These are phyloP conservation scores for Tigriopus japonicus DNA, from an alignment of 1,140 invertebrate genomes.

Conservation along the genomic window DNA sequence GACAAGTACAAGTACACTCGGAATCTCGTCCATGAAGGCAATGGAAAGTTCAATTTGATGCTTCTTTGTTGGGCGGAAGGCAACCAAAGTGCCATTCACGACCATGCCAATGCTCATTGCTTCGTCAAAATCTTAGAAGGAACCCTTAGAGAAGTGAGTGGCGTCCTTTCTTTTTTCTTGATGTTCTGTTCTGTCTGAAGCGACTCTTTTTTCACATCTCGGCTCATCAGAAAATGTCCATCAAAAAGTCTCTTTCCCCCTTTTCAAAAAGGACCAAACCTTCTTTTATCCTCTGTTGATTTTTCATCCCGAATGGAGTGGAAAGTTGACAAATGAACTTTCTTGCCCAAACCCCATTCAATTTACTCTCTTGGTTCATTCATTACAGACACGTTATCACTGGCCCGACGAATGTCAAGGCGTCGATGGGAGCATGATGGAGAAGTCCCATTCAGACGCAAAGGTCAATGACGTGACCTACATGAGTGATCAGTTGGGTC, in stretches of 20 bases:
- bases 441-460: not conserved
- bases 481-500: slow-evolving; percentile 13
- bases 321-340: too few relatives aligned
- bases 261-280: too few relatives aligned
- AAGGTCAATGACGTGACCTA: not conserved
- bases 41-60: slow-evolving; percentile 95
- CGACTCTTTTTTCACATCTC: not conserved
- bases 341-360: too few relatives aligned
- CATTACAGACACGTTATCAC: not conserved
- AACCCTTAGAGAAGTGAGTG: slow-evolving; percentile 33
- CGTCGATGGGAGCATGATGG: not conserved
- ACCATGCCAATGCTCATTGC: slow-evolving; percentile 88
- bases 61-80: slow-evolving; percentile 91
- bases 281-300: too few relatives aligned
- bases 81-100: slow-evolving; percentile 83
- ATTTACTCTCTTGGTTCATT: too few relatives aligned
- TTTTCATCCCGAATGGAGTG: too few relatives aligned
- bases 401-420: not conserved
- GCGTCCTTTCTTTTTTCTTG: too few relatives aligned
- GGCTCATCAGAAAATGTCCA: not conserved
- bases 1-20: slow-evolving; percentile 85
- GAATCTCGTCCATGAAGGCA: slow-evolving; percentile 80
- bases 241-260: too few relatives aligned
- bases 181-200: too few relatives aligned
- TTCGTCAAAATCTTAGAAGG: slow-evolving; percentile 72